Conservation (phyloP, 2,113 vertebrate species). For the Atlantisia rogersi region DNA sequence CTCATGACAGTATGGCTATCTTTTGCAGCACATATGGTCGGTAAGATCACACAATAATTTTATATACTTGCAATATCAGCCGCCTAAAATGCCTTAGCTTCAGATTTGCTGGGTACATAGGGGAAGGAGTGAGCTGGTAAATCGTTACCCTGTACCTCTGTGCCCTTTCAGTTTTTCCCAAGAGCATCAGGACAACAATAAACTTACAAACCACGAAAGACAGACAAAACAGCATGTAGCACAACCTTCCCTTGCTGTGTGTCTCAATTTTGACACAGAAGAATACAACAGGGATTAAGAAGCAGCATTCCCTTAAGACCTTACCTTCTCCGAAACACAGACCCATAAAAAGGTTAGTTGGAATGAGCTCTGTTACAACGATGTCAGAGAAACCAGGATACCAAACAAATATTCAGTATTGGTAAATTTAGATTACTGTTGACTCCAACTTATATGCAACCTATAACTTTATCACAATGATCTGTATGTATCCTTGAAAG, state of each 20-base stretch:
- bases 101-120: background rate
- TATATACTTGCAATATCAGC: slow-evolving; percentile 49
- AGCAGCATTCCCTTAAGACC: background rate
- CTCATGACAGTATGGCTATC: slow-evolving; percentile 61
- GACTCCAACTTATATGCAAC: background rate
- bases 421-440: background rate
- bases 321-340: background rate
- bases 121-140: background rate
- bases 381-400: background rate
- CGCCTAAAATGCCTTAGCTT: slow-evolving; percentile 6
- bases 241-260: background rate
- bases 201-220: background rate
- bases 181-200: background rate
- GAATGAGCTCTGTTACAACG: fast-evolving
- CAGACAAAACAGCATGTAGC: background rate
- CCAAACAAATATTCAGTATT: background rate
- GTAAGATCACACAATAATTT: slow-evolving; percentile 60
- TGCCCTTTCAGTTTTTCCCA: background rate
- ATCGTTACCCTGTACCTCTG: background rate
- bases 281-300: background rate
- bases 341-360: background rate
- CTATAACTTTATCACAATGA: background rate
- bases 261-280: background rate
- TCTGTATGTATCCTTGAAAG: background rate
- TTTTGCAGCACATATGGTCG: slow-evolving; percentile 69